These are phyloP conservation scores for Adela reaumurella DNA, from an alignment of 2,888 invertebrate species.

Conservation along the genomic window DNA sequence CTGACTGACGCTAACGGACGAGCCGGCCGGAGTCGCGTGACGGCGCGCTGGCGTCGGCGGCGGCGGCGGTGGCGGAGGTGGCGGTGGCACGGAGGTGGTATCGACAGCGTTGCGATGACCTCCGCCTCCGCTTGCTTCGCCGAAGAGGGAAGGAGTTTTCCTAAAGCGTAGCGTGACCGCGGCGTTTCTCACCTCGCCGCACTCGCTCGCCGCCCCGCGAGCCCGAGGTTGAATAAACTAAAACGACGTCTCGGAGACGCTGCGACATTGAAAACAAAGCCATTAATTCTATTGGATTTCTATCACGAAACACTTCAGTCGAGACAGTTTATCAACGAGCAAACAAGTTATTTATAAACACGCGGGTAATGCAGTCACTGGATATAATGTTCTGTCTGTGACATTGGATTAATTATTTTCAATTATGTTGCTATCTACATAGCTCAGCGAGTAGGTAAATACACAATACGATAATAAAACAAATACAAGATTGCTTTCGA, in stretches of 20 bases:
- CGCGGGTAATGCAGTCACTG: too few species aligned
- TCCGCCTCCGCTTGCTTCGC: background rate
- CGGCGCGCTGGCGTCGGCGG: background rate
- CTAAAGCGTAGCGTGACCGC: background rate
- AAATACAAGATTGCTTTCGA: too few species aligned
- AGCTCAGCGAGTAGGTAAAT: too few species aligned
- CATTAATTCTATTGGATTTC: too few species aligned
- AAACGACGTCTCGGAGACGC: background rate
- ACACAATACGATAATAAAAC: too few species aligned
- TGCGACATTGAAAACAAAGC: background rate
- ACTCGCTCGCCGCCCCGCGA: slow-evolving; percentile 17
- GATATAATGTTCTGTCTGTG: too few species aligned
- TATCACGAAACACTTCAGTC: too few species aligned
- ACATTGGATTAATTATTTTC: too few species aligned
- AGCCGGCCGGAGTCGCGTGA: background rate
- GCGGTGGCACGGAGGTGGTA: slow-evolving; percentile 28
- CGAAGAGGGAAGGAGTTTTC: background rate
- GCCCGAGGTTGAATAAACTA: background rate
- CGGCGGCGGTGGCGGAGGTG: slow-evolving; percentile 9
- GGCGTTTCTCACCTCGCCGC: background rate
- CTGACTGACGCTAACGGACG: background rate
- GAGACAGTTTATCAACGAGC: too few species aligned
- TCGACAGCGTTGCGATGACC: slow-evolving; percentile 16
- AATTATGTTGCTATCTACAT: too few species aligned
- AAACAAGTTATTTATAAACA: too few species aligned